Evolutionary conservation across 2,797 vertebrate genomes (phyloP).

Genomic region (Hirundo rustica): DNA sequence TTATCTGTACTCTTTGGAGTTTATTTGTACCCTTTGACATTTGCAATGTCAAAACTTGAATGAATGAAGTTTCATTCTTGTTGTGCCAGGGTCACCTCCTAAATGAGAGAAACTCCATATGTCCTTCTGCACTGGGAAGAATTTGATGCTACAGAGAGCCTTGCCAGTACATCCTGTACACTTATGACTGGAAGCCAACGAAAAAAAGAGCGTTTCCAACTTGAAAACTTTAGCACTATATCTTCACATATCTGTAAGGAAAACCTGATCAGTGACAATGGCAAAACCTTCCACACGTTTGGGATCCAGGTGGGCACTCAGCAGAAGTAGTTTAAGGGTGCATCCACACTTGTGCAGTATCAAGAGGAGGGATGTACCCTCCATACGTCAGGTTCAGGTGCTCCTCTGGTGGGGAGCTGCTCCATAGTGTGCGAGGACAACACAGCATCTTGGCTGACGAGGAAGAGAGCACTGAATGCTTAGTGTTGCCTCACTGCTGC

Average conservation of each 20-base stretch:
- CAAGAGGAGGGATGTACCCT: accelerated
- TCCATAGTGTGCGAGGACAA: neutral
- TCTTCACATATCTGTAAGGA: neutral
- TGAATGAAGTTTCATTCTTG: neutral
- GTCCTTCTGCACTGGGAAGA: neutral
- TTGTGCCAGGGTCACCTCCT: neutral
- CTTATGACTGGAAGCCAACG: neutral
- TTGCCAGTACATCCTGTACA: neutral
- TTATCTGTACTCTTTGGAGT: neutral
- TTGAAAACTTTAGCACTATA: neutral
- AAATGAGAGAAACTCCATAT: neutral
- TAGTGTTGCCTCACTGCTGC: neutral
- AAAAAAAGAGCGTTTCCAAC: neutral
- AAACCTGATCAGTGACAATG: neutral
- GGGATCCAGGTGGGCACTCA: neutral
- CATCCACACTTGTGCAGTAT: accelerated
- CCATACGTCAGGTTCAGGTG: neutral
- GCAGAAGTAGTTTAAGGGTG: neutral
- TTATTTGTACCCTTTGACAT: neutral
- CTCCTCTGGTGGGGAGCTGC: neutral
- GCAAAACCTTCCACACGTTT: neutral
- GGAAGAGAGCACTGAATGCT: neutral
- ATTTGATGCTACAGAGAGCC: neutral
- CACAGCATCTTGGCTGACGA: accelerated
- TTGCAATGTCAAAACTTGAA: neutral